These are phyloP conservation scores for Drosophila formosana DNA, from an alignment of 2,888 invertebrate species.

Conservation along the genomic window DNA sequence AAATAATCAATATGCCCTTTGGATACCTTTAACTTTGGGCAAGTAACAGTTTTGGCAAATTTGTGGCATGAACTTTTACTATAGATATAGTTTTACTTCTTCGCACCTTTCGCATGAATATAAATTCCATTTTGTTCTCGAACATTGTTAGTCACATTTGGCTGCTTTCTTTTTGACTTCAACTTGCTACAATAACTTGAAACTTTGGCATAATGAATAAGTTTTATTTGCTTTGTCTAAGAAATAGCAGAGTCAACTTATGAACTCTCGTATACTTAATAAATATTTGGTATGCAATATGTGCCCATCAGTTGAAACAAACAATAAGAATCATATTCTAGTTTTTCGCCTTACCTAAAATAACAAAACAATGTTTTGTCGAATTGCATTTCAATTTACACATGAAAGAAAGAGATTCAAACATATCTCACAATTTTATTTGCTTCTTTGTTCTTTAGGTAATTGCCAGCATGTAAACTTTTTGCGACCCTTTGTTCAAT, in stretches of 20 bases:
- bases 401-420: not conserved
- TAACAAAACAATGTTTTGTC: not conserved
- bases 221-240: not conserved
- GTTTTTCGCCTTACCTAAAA: not conserved
- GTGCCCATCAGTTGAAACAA: not conserved
- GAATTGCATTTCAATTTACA: not conserved
- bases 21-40: not conserved
- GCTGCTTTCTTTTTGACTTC: too few relatives aligned
- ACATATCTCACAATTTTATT: not conserved
- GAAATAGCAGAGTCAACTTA: not conserved
- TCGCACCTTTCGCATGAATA: not conserved
- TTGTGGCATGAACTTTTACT: not conserved
- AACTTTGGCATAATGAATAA: not conserved
- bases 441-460: not conserved
- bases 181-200: not conserved
- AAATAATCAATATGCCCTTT: constrained; percentile 7
- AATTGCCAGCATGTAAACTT: constrained; percentile 1
- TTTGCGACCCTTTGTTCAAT: not conserved
- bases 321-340: not conserved
- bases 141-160: not conserved
- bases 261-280: not conserved
- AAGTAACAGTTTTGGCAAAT: not conserved
- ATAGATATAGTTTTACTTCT: not conserved
- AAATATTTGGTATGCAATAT: not conserved
- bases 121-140: not conserved